Base-by-base conservation (phyloP, 2,888 invertebrate species). In the Cepaea hortensis region DNA sequence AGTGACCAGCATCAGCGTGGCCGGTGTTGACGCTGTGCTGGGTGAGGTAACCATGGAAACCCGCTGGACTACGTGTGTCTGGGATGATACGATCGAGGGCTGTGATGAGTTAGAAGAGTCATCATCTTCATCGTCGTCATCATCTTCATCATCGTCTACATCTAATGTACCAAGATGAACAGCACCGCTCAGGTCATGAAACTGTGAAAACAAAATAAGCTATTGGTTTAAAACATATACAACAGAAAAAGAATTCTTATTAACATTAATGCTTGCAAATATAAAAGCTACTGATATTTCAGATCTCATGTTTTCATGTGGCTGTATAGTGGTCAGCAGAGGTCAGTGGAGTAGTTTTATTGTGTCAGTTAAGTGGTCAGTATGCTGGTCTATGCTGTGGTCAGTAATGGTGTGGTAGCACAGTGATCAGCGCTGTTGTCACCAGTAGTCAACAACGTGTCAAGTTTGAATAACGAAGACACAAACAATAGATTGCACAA, bases 141-240 rank as follows among this genome's bases (percentile, higher is more conserved):
- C 77, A 76, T 90, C 88, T 46, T 92, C 91, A 87, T 81, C 48
- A 76, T 90, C 88, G 18, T 92, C 91, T 75, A 90, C 84, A 83
- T 93, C 92, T 75, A 92, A 88, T 68, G 90, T 90, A 85, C 92
- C 91, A 70, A 91, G 76, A 83, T 92, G 91, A 9, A 92, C 91
- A 83, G 92, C 92, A 90, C 91, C 91, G 87, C 92, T 91, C 46
- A 93, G 89, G 88, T 93, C 93, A 86, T 91, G 91, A 86, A 93
- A 93, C 93, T 93, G 91, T 76, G 91, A 90, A 55, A 72, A 55
- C 15, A 18, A 76, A 11, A 76, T 18, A 76, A 75, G 73, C 35
- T 35, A 35, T 35, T 13, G 65, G 65, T 65, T 13, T 18, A 65
- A 18, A 9, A 65, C 18, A 9, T 13, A 15, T 65, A 65, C 18